These are phyloP conservation scores for Eilema sororculum DNA, from an alignment of 2,888 invertebrate species.

Conservation along the genomic window DNA sequence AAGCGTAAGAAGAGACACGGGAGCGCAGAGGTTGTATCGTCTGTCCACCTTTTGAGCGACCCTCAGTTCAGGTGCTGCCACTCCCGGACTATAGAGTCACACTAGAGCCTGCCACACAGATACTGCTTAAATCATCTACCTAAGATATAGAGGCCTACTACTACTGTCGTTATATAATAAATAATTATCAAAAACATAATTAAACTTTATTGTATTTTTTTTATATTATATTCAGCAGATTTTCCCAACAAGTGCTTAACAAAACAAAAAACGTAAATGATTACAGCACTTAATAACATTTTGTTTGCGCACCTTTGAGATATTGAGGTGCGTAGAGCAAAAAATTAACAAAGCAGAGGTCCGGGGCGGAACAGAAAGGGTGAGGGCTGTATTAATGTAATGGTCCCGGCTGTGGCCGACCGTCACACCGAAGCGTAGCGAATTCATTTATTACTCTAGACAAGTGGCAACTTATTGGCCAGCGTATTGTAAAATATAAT, in stretches of 20 bases:
- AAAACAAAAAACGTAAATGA: conserved; percentile 19
- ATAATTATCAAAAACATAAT: neutral
- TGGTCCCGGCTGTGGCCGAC: conserved; percentile 32
- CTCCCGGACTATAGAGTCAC: too few relatives aligned
- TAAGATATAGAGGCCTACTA: too few relatives aligned
- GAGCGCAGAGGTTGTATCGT: too few relatives aligned
- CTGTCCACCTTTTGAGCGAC: too few relatives aligned
- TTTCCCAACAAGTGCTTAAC: neutral
- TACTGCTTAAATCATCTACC: too few relatives aligned
- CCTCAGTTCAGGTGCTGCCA: too few relatives aligned
- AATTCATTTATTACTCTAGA: too few relatives aligned
- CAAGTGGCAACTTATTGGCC: too few relatives aligned
- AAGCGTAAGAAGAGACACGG: too few relatives aligned
- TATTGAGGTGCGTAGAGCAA: conserved; percentile 44
- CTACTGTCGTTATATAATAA: neutral
- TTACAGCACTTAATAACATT: conserved; percentile 40
- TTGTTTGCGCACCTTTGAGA: conserved; percentile 38
- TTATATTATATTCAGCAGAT: neutral
- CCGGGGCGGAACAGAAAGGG: conserved; percentile 51
- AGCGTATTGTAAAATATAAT: too few relatives aligned
- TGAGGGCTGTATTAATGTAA: conserved; percentile 48
- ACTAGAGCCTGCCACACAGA: too few relatives aligned
- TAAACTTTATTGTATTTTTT: neutral
- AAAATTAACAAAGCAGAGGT: conserved; percentile 60
- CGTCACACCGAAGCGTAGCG: conserved; percentile 42